Conservation (phyloP, 2,113 vertebrate genomes). For the Tichodroma muraria region DNA sequence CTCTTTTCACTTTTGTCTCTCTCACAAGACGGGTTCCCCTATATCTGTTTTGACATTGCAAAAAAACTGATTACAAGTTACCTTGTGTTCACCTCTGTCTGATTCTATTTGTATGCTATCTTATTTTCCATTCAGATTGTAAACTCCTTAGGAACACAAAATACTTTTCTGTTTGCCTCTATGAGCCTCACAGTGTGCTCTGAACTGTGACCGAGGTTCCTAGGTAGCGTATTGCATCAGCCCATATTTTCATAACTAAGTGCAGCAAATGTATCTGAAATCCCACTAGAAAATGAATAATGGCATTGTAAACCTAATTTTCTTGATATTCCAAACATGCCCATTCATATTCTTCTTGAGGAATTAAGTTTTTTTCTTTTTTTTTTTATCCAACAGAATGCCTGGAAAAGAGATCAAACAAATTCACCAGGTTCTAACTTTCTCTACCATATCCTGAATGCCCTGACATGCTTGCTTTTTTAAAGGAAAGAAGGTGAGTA, state of each 20-base stretch:
- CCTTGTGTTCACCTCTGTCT: not conserved
- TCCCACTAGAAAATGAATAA: not conserved
- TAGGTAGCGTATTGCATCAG: not conserved
- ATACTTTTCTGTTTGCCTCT: not conserved
- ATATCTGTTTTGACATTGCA: not conserved
- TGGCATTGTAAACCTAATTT: not conserved
- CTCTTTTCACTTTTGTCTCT: not conserved
- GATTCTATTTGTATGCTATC: not conserved
- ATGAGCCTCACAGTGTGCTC: not conserved
- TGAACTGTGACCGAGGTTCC: not conserved
- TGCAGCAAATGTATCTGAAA: not conserved
- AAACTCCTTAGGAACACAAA: not conserved
- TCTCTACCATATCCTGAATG: not conserved
- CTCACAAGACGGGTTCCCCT: not conserved
- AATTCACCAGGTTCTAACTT: not conserved
- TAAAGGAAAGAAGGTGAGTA: conserved; percentile 22
- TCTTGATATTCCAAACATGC: not conserved
- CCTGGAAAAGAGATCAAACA: not conserved
- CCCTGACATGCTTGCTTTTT: not conserved
- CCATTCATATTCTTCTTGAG: not conserved
- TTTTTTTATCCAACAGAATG: not conserved
- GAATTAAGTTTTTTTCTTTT: not conserved
- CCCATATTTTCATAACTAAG: not conserved
- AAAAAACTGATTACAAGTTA: not conserved
- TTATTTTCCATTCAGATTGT: not conserved